Evolutionary conservation across 1,140 invertebrate genomes (phyloP).

Genomic region (Leptinotarsa undecemlineata): DNA sequence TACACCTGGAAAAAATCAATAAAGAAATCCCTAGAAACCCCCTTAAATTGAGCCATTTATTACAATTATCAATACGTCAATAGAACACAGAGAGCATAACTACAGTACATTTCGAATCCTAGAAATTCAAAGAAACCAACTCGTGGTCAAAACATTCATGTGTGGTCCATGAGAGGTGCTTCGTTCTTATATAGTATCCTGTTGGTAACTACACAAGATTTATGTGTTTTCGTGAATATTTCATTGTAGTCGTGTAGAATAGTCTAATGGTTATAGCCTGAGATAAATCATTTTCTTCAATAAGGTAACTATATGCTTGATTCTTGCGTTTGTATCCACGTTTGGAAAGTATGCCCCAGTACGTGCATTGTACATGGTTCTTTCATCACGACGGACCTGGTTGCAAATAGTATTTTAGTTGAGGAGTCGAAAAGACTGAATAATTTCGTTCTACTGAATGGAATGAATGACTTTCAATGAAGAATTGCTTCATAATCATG

Average conservation of each 20-base stretch:
- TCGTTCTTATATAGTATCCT: background rate
- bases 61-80: background rate
- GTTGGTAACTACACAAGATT: constrained; percentile 1
- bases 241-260: background rate
- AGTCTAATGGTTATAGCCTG: background rate
- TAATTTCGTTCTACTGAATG: too few relatives aligned
- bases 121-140: background rate
- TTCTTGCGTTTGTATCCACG: background rate
- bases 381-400: too few relatives aligned
- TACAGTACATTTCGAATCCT: background rate
- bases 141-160: background rate
- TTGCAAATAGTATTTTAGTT: too few relatives aligned
- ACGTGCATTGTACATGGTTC: too few relatives aligned
- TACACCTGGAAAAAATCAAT: background rate
- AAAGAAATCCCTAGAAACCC: background rate
- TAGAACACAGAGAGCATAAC: background rate
- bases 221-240: background rate
- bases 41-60: background rate
- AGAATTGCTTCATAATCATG: too few relatives aligned
- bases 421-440: too few relatives aligned
- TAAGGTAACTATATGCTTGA: background rate
- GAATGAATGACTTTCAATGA: too few relatives aligned
- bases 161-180: background rate
- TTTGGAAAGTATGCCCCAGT: background rate
- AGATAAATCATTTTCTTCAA: too few relatives aligned